phyloP scores from a whole-genome alignment of 2,113 vertebrate genomes.

The Catagonus wagneri region DNA sequence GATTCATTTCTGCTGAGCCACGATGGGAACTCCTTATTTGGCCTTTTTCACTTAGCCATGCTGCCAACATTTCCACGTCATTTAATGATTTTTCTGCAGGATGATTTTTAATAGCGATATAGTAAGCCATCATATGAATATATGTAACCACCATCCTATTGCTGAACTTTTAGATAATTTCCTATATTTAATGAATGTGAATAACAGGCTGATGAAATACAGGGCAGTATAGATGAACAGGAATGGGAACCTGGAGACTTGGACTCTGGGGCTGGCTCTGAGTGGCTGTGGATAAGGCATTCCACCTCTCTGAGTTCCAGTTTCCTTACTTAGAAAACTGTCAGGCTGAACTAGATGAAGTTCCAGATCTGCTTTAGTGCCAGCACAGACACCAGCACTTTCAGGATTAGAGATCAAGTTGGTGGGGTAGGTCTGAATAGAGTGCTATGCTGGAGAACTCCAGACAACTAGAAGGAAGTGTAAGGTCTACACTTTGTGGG shows the following conservation, averaged over 20 bases:
- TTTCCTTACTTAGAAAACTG: background rate
- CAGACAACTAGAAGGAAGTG: background rate
- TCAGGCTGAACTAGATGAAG: background rate
- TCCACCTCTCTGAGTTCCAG: background rate
- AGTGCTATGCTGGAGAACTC: background rate
- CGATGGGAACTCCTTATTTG: too few relatives aligned
- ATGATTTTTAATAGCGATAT: background rate
- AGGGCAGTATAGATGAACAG: background rate
- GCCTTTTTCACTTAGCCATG: background rate
- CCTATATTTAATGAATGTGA: background rate
- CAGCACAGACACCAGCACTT: background rate
- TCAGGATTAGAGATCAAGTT: accelerated
- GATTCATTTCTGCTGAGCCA: too few relatives aligned
- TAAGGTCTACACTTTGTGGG: background rate
- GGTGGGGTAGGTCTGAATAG: background rate
- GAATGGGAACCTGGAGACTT: background rate
- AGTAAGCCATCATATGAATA: background rate
- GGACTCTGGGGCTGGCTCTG: background rate
- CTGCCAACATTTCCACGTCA: background rate
- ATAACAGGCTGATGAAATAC: background rate
- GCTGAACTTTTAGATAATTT: background rate
- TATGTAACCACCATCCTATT: background rate
- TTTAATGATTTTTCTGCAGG: background rate
- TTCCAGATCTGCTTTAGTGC: background rate
- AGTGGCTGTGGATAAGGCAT: background rate